Evolutionary conservation across 2,888 invertebrate genomes (phyloP).

Genomic region (Hyposoter didymator): DNA sequence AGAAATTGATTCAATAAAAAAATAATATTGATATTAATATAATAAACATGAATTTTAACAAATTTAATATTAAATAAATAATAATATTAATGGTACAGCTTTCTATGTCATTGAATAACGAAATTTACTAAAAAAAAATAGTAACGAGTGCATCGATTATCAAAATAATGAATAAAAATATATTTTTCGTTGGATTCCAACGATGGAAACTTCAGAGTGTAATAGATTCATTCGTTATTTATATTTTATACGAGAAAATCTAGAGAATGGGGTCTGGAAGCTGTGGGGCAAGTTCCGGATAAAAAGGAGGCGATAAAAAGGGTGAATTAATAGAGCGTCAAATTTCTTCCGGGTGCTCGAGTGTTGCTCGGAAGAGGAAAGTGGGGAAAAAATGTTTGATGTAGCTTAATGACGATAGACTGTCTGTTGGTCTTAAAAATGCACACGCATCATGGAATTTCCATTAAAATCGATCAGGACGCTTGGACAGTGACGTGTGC

Average conservation of each 20-base stretch:
- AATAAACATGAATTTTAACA: no score
- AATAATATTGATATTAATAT: no score
- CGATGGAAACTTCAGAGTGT: no score
- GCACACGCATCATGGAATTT: constrained; percentile 39
- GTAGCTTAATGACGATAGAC: constrained; percentile 26
- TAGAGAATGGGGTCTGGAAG: background rate
- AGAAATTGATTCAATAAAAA: no score
- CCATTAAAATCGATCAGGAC: constrained; percentile 50
- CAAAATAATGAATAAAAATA: no score
- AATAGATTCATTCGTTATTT: background rate
- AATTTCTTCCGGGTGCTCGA: constrained; percentile 24
- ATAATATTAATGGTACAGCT: no score
- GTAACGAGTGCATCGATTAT: background rate
- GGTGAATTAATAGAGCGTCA: constrained; percentile 49
- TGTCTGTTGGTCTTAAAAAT: constrained; percentile 27
- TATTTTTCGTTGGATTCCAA: no score
- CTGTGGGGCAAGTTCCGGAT: background rate
- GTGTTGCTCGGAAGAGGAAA: background rate
- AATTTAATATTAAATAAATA: no score
- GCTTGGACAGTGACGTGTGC: background rate
- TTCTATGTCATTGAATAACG: no score
- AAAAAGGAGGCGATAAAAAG: constrained; percentile 31
- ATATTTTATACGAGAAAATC: background rate
- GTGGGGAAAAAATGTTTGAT: constrained; percentile 31
- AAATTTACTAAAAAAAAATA: no score